Percentiles rank a stretch among this genome's conserved stretches.
These are phyloP conservation scores for Procavia capensis DNA, from an alignment of 2,113 vertebrate genomes.

Conservation along the genomic window DNA sequence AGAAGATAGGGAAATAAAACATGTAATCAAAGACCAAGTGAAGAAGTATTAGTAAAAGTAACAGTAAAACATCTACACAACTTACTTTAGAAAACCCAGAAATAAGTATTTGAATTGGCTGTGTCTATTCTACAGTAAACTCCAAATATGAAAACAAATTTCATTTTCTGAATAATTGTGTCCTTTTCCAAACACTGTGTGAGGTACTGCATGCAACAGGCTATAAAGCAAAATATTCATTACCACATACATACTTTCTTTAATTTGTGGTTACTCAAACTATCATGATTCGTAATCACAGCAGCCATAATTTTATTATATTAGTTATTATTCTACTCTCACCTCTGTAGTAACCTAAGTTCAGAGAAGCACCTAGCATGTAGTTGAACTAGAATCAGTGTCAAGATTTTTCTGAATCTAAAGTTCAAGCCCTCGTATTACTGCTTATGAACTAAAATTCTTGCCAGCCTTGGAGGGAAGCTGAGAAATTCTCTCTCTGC, in stretches of 20 bases:
- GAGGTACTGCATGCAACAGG: background rate
- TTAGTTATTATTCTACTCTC: background rate
- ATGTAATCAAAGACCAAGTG: constrained; percentile 1
- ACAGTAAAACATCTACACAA: constrained; percentile 6
- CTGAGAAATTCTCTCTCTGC: background rate
- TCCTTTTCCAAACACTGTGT: background rate
- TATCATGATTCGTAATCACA: background rate
- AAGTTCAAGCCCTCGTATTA: background rate
- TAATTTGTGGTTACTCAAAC: background rate
- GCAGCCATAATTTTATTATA: background rate
- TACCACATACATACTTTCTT: background rate
- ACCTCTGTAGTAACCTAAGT: background rate
- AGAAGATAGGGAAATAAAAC: background rate
- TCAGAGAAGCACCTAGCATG: background rate
- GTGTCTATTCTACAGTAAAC: background rate
- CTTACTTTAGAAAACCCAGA: background rate
- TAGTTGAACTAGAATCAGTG: background rate
- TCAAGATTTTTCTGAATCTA: background rate
- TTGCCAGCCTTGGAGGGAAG: background rate
- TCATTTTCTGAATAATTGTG: background rate
- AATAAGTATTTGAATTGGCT: background rate
- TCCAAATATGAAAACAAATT: background rate
- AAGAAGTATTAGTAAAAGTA: background rate
- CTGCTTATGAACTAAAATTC: background rate
- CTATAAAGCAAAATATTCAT: background rate